Base-by-base conservation (phyloP, 2,888 invertebrate genomes). In the Tinea trinotella region DNA sequence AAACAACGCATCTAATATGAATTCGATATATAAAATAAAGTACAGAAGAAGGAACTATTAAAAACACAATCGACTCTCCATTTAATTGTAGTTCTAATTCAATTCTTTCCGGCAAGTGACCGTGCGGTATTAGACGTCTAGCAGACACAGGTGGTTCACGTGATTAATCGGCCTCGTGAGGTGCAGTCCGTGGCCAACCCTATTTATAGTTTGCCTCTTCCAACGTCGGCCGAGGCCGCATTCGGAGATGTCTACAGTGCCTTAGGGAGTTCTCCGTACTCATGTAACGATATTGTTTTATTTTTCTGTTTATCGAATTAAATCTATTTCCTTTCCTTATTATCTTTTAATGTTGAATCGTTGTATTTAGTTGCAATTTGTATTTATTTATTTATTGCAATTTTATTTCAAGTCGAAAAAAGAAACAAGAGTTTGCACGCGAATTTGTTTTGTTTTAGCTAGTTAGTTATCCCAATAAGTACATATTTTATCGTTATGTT, bases 111-210 rank as follows among this genome's bases (percentile, higher is more conserved):
- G 24, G 24, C 17, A 50, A 24, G 50, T 50, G 50, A 24, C 24
- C 50, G 13, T 7, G 20, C 50, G 12, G 50, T 15, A 24, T 24
- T 15, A 24, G 22, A 24, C 24, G 24, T 18, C 46, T 48, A 18
- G 52, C 46, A 49, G 56, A 50, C 56, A 44, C 56, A 56, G 56
- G 79, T 80, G 77, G 74, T 66, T 63, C 60, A 55, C 56, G 65
- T 79, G 79, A 81, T 79, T 78, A 76, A 81, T 80, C 71, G 74
- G 68, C 64, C 67, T 64, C 62, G 61, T 64, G 74, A 71, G 71
- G 63, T 62, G 62, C 54, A 60, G 62, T 64, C 64, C 66, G 66
- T 66, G 66, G 63, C 63, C 68, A 64, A 64, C 70, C 68, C 71
- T 74, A 72, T 74, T 71, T 50, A 50, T 50, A 50, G 50, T 50